A percentile compares a stretch with the other conserved stretches of the same genome.
Conservation (phyloP, 2,888 invertebrate species). For the Seira musarum region DNA sequence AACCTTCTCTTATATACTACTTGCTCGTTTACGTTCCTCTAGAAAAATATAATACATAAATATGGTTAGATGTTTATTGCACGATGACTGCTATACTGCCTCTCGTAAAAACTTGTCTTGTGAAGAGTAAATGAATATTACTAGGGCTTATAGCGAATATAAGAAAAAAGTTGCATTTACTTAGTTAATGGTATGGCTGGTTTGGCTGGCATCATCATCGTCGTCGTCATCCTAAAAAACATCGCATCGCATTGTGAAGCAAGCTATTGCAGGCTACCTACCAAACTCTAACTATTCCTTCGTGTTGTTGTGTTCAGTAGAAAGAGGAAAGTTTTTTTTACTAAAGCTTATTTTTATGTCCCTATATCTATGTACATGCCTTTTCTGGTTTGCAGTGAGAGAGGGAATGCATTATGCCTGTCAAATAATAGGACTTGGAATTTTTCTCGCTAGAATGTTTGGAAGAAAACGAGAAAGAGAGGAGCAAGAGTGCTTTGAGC, state of each 20-base stretch:
- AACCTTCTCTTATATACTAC: conserved; percentile 59
- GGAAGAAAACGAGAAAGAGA: conserved; percentile 15
- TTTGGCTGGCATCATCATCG: conserved; percentile 17
- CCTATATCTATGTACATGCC: background rate
- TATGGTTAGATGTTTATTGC: conserved; percentile 6
- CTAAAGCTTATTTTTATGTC: conserved; percentile 39
- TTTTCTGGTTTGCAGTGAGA: background rate
- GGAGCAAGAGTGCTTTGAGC: conserved; percentile 17
- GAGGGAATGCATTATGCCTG: conserved; percentile 51
- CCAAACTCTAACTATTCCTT: too few relatives aligned
- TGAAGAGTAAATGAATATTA: too few relatives aligned
- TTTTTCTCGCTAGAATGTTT: conserved; percentile 26
- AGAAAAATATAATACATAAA: conserved; percentile 27
- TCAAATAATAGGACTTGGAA: conserved; percentile 51
- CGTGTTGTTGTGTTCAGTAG: background rate
- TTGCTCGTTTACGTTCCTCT: conserved; percentile 35
- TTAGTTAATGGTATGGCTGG: conserved; percentile 55
- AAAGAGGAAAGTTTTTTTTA: conserved; percentile 52
- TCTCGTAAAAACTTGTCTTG: too few relatives aligned
- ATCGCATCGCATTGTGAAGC: too few relatives aligned
- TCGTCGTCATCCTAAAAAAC: background rate
- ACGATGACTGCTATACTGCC: too few relatives aligned
- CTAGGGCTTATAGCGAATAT: too few relatives aligned
- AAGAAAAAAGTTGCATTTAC: conserved; percentile 33
- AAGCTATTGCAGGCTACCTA: too few relatives aligned